Evolutionary conservation across 2,113 vertebrate genomes (phyloP).

Genomic region (Burhinus bistriatus): DNA sequence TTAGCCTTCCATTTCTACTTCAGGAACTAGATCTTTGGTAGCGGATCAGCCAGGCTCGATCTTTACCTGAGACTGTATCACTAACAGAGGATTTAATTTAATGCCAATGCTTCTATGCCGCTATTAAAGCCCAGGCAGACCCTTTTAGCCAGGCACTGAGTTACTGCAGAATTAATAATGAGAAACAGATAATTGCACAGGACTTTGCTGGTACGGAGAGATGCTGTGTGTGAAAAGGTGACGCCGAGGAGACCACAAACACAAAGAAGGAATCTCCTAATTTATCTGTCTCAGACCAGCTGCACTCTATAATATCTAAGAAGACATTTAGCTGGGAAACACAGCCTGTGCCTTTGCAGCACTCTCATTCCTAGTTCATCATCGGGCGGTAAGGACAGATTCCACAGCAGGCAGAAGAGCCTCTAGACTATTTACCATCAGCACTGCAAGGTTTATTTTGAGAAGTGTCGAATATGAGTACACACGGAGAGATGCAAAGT

Average conservation of each 20-base stretch:
- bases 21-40: neutral
- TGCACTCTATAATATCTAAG: accelerated
- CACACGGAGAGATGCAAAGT: neutral
- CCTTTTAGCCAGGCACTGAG: neutral
- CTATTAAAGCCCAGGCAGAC: neutral
- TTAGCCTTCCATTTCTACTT: neutral
- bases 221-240: neutral
- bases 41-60: neutral
- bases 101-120: neutral
- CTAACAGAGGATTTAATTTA: neutral
- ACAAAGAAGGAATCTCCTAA: neutral
- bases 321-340: neutral
- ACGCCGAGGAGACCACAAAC: neutral
- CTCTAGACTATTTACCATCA: neutral
- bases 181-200: neutral
- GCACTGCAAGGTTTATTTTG: neutral
- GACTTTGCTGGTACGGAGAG: neutral
- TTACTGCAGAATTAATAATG: neutral
- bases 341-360: neutral
- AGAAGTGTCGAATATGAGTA: neutral
- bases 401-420: neutral
- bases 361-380: neutral
- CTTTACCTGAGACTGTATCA: neutral
- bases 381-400: neutral
- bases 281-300: neutral